phyloP scores from a whole-genome alignment of 1,140 invertebrate genomes.

The Drosophila teissieri region DNA sequence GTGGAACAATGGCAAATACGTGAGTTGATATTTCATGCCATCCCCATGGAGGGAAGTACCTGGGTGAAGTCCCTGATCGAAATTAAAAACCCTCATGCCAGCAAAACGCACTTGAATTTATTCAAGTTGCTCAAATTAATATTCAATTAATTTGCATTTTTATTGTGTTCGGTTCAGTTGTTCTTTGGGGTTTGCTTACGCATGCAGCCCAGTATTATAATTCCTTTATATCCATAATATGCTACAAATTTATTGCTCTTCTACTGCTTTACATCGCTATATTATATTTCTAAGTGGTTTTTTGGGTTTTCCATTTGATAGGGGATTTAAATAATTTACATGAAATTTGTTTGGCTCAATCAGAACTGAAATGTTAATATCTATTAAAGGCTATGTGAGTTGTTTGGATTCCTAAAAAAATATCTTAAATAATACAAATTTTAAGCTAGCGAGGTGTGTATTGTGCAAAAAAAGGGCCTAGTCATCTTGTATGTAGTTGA shows the following conservation, averaged over 20 bases:
- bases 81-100: constrained; percentile 1
- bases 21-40: constrained; percentile 45
- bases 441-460: constrained; percentile 18
- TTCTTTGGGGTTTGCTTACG: constrained; percentile 53
- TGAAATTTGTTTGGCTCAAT: constrained; percentile 40
- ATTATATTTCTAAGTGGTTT: constrained; percentile 22
- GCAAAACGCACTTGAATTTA: constrained; percentile 26
- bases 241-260: constrained; percentile 65
- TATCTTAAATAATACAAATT: constrained; percentile 33
- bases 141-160: constrained; percentile 77
- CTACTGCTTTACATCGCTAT: constrained; percentile 60
- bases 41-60: constrained; percentile 24
- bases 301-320: constrained; percentile 19
- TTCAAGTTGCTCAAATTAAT: constrained; percentile 75
- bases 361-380: constrained; percentile 34
- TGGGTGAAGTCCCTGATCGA: constrained; percentile 10
- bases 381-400: constrained; percentile 21
- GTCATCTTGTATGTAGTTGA: constrained; percentile 18
- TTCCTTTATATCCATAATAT: constrained; percentile 55
- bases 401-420: constrained; percentile 18
- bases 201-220: constrained; percentile 67
- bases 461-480: constrained; percentile 32
- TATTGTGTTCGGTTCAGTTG: constrained; percentile 53
- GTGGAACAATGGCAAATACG: constrained; percentile 56
- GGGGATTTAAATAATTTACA: constrained; percentile 59